Base-by-base conservation (phyloP, 1,140 invertebrate species). In the Drosophila ogumai region DNA sequence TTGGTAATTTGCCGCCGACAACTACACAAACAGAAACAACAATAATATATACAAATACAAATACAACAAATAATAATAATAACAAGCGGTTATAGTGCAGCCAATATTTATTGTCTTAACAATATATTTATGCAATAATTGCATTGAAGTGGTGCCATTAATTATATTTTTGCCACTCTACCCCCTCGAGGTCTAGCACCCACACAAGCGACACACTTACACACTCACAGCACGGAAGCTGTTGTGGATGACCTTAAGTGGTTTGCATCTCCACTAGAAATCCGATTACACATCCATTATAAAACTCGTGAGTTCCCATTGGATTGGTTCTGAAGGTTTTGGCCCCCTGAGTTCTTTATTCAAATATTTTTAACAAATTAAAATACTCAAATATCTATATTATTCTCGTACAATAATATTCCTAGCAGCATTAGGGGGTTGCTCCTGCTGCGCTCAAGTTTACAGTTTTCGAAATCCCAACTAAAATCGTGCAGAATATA, bases 41-140 rank as follows among this genome's bases (percentile, higher is more conserved):
- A 69, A 41, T 13, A 19, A 64, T 74, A n/a, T 19, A 25, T 15
- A 22, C 32, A 54, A 22, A 54, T 52, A 52, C 7, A 31, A 13
- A 52, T 34, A 34, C 6, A 46, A 36, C 13, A 40, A 54, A 47
- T 64, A 10, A 47, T 0, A 17, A 34, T 22, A 59, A 34, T 19
- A 63, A 32, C 61, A 34, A 66, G 61, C 63, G 56, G 68, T 82
- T 67, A 82, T 82, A 78, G 58, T 78, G 80, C 79, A 82, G 66
- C 12, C 75, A 87, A 75, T 86, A 86, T 86, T 86, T 82, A 82
- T 82, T 88, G 79, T 82, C 75, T 79, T 79, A 73, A 58, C 84
- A 88, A 86, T 87, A 88, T 84, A 87, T 84, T 88, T 88, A 87
- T 87, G 82, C 76, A 87, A 88, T 88, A 88, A 88, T 87, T 87